phyloP scores from a whole-genome alignment of 2,888 invertebrate genomes.

The Athalia circularis region DNA sequence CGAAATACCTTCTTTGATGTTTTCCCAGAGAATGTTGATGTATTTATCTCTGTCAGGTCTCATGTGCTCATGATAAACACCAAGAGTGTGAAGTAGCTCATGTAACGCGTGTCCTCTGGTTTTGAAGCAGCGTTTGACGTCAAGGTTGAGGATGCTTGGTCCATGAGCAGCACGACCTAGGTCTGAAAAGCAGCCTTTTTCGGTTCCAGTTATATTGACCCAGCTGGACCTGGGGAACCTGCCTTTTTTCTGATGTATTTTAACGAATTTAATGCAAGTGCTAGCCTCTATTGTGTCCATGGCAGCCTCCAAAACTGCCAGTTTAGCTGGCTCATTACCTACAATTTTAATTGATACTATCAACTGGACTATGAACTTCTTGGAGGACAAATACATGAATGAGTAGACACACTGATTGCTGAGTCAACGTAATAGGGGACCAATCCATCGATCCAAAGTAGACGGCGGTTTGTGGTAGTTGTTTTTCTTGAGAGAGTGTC shows the following conservation, averaged over 20 bases:
- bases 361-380: too few relatives aligned
- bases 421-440: too few relatives aligned
- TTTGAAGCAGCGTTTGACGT: constrained; percentile 49
- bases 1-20: too few relatives aligned
- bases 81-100: constrained; percentile 54
- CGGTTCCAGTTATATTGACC: constrained; percentile 53
- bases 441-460: constrained; percentile 51
- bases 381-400: too few relatives aligned
- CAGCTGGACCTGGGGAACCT: constrained; percentile 47
- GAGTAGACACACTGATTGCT: too few relatives aligned
- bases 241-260: constrained; percentile 48
- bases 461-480: constrained; percentile 32
- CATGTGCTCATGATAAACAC: constrained; percentile 55
- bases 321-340: too few relatives aligned
- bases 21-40: constrained; percentile 50
- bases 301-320: constrained; percentile 45
- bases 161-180: constrained; percentile 48
- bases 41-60: constrained; percentile 54
- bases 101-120: constrained; percentile 53
- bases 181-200: constrained; percentile 52
- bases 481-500: constrained; percentile 48
- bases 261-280: constrained; percentile 51
- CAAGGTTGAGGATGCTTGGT: constrained; percentile 49
- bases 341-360: too few relatives aligned
- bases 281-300: constrained; percentile 49